Evolutionary conservation across 2,797 vertebrate species (phyloP).

Genomic region (Clarias fuscus): DNA sequence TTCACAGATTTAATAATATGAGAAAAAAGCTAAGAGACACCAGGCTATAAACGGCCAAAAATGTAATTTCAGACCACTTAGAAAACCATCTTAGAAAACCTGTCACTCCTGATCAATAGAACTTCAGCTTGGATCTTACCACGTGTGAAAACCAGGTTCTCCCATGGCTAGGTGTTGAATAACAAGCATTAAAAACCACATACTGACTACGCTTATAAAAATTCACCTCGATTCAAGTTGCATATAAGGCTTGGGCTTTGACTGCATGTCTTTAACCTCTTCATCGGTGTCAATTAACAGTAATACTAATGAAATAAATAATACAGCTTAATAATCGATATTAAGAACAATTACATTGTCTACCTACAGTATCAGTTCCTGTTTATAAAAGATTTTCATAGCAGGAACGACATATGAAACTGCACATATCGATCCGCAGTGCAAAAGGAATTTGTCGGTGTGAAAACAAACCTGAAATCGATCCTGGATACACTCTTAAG

Average conservation of each 20-base stretch:
- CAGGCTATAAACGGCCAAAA: background rate
- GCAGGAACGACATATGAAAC: background rate
- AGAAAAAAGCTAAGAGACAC: too few species aligned
- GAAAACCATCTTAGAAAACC: background rate
- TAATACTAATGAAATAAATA: conserved; percentile 12
- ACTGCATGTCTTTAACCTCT: background rate
- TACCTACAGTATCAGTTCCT: background rate
- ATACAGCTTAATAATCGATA: background rate
- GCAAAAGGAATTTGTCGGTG: conserved; percentile 11
- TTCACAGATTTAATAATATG: background rate
- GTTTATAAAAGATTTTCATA: background rate
- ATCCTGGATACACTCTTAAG: conserved; percentile 3
- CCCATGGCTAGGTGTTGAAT: background rate
- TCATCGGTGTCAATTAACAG: background rate
- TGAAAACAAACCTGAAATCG: conserved; percentile 21
- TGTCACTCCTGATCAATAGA: background rate
- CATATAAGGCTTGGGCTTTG: background rate
- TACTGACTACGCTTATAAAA: background rate
- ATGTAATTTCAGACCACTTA: background rate
- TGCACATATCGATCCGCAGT: conserved; percentile 10
- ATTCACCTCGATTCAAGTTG: background rate
- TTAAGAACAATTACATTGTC: background rate
- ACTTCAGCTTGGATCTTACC: background rate
- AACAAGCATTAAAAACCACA: background rate
- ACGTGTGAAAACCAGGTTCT: background rate